These are phyloP conservation scores for Scaeva pyrastri DNA, from an alignment of 2,888 invertebrate genomes.

Conservation along the genomic window DNA sequence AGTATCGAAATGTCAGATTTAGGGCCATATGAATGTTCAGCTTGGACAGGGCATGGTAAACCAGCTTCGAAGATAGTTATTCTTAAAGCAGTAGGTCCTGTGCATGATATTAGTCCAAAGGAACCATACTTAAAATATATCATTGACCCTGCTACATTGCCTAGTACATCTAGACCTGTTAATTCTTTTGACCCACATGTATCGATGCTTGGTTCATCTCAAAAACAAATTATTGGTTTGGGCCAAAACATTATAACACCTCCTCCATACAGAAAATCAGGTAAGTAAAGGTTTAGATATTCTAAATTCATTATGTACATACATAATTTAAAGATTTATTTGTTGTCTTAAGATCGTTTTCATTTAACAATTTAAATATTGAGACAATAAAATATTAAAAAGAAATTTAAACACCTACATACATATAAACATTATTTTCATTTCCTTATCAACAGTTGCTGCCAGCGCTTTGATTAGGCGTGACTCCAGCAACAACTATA, in stretches of 20 bases:
- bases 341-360: no score
- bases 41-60: constrained; percentile 92
- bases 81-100: constrained; percentile 89
- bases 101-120: constrained; percentile 85
- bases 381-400: no score
- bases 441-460: constrained; percentile 75
- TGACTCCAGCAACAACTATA: constrained; percentile 84
- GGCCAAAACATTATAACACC: constrained; percentile 35
- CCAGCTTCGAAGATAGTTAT: constrained; percentile 91
- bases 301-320: no score
- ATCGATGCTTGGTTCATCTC: constrained; percentile 80
- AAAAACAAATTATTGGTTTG: constrained; percentile 74
- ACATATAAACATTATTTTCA: no score
- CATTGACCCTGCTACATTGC: constrained; percentile 85
- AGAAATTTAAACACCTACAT: no score
- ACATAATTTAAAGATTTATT: no score
- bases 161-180: constrained; percentile 81
- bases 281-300: constrained; percentile 69
- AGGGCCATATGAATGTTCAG: constrained; percentile 95
- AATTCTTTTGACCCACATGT: constrained; percentile 84
- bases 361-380: no score
- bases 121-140: constrained; percentile 87
- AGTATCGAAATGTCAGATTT: constrained; percentile 89
- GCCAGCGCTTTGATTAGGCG: constrained; percentile 88
- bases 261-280: constrained; percentile 61